These are phyloP conservation scores for Phrixothrix hirtus DNA, from an alignment of 2,888 invertebrate species.

Conservation along the genomic window DNA sequence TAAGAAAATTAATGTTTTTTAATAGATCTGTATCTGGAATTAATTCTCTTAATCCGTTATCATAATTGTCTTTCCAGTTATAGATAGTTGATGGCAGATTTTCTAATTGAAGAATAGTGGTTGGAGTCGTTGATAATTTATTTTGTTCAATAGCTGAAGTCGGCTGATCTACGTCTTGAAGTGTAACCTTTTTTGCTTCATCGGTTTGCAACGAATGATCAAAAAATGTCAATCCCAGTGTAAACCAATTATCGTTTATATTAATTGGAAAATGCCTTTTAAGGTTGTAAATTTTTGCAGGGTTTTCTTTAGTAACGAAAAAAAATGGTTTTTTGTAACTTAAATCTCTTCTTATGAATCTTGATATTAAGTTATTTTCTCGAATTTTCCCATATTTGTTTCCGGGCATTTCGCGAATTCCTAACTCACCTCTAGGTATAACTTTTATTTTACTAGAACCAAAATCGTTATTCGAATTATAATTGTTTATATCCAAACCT, in stretches of 20 bases:
- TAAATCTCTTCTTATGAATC: background rate
- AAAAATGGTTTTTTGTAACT: background rate
- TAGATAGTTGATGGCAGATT: too few relatives aligned
- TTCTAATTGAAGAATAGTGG: too few relatives aligned
- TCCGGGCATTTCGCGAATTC: constrained; percentile 31
- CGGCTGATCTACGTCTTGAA: constrained; percentile 40
- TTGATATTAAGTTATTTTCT: constrained; percentile 8
- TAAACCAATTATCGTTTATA: background rate
- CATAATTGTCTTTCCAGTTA: too few relatives aligned
- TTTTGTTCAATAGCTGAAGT: constrained; percentile 42
- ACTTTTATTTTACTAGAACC: constrained; percentile 27
- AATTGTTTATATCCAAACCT: constrained; percentile 21
- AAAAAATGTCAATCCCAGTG: background rate
- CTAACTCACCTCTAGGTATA: constrained; percentile 26
- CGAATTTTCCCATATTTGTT: constrained; percentile 22
- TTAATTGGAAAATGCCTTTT: background rate
- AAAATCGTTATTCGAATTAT: constrained; percentile 21
- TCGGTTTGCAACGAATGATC: background rate
- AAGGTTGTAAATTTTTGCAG: background rate
- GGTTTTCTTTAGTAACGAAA: background rate
- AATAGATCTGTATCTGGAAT: too few relatives aligned
- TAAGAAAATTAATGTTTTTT: too few relatives aligned
- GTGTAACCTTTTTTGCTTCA: constrained; percentile 26
- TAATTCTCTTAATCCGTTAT: too few relatives aligned
- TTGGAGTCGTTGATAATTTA: constrained; percentile 34